Evolutionary conservation across 2,888 invertebrate species (phyloP).

Genomic region (Strigamia transsilvanica): DNA sequence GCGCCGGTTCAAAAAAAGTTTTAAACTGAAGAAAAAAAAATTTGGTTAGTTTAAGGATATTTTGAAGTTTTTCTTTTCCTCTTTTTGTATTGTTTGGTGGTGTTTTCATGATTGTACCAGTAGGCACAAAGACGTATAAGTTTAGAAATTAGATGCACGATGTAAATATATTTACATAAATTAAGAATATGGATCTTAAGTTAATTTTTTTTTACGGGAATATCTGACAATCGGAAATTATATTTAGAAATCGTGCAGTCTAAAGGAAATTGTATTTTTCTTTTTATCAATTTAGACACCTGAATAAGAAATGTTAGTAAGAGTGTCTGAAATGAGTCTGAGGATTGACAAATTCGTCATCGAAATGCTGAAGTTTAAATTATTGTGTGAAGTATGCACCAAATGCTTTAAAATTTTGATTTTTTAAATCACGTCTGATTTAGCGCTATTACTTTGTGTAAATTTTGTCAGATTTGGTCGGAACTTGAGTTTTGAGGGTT

Average conservation of each 20-base stretch:
- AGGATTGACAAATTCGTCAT: background rate
- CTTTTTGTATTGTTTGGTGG: slow-evolving; percentile 16
- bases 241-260: background rate
- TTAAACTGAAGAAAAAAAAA: background rate
- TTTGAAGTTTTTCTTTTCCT: background rate
- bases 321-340: slow-evolving; percentile 48
- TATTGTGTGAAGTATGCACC: background rate
- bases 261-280: slow-evolving; percentile 4
- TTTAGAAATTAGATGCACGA: slow-evolving; percentile 23
- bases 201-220: background rate
- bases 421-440: background rate
- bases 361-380: background rate
- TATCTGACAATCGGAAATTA: background rate
- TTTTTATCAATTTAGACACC: slow-evolving; percentile 48
- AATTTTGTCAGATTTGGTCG: slow-evolving; percentile 3
- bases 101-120: background rate
- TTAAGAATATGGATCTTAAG: background rate
- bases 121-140: background rate
- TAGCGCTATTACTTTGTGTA: background rate
- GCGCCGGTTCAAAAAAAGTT: background rate
- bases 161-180: background rate
- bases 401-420: background rate
- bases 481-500: background rate
- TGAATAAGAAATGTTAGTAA: slow-evolving; percentile 56
- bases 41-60: background rate